These are phyloP conservation scores for Aphaenogaster rudis DNA, from an alignment of 1,140 invertebrate genomes.

Conservation along the genomic window DNA sequence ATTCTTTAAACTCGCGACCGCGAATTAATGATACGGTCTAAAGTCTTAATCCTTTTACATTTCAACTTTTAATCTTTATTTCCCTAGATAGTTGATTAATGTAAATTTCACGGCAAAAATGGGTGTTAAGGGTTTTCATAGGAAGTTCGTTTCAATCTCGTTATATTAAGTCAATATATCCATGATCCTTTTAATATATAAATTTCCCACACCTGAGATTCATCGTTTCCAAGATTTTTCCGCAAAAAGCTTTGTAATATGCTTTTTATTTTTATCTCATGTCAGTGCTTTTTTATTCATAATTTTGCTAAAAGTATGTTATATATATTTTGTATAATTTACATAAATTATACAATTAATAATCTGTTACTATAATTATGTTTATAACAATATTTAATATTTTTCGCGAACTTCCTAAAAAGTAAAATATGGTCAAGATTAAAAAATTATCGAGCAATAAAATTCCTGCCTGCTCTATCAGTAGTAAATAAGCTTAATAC, in stretches of 20 bases:
- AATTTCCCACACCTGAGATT: not conserved
- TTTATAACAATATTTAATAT: not conserved
- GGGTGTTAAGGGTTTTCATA: not conserved
- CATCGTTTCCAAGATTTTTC: slow-evolving; percentile 5
- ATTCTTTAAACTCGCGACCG: slow-evolving; percentile 35
- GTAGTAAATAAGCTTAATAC: not conserved
- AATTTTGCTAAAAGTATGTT: not conserved
- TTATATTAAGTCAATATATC: slow-evolving; percentile 16
- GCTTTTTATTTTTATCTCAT: not conserved
- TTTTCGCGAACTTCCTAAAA: not conserved
- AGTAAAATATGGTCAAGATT: not conserved
- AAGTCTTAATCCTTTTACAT: slow-evolving; percentile 34
- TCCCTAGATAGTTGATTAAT: slow-evolving; percentile 4
- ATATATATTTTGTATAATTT: not conserved
- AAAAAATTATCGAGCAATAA: not conserved
- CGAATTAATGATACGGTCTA: slow-evolving; percentile 5
- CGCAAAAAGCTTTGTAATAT: not conserved
- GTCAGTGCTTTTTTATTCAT: not conserved
- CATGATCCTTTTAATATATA: not conserved
- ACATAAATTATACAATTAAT: not conserved
- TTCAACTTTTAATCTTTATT: slow-evolving; percentile 54
- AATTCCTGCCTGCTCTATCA: not conserved
- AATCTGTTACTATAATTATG: not conserved
- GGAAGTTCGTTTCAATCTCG: not conserved
- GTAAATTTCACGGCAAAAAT: slow-evolving; percentile 10